phyloP scores from a whole-genome alignment of 2,888 invertebrate species.

The Idaea biselata region DNA sequence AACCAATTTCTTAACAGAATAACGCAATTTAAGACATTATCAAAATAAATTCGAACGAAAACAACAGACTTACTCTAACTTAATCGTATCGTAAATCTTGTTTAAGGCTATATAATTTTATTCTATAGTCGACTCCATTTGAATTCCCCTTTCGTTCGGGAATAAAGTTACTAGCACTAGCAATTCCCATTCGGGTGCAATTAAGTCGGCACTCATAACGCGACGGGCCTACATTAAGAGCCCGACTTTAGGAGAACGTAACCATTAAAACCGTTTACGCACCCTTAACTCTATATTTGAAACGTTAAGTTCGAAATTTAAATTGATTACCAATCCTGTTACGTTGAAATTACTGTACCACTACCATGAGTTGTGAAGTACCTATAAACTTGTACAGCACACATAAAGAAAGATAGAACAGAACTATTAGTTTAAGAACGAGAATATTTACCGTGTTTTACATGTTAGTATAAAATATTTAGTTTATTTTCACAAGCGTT shows the following conservation, averaged over 20 bases:
- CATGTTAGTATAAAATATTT: no score
- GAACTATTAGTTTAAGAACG: no score
- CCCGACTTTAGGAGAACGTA: background rate
- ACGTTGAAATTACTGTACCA: background rate
- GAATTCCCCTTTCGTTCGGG: conserved; percentile 1
- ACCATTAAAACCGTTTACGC: background rate
- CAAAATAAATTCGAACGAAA: background rate
- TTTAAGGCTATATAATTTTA: background rate
- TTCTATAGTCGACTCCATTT: background rate
- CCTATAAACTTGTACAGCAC: no score
- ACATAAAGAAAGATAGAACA: no score
- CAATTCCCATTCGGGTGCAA: background rate
- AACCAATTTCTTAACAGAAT: background rate
- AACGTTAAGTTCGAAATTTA: background rate
- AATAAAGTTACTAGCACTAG: background rate
- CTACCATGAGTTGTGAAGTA: background rate
- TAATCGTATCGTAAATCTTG: background rate
- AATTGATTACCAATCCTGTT: background rate
- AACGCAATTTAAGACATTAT: background rate
- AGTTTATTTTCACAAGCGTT: no score
- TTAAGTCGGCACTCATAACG: background rate
- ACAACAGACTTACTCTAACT: background rate
- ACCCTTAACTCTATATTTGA: conserved; percentile 1
- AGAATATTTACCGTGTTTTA: no score
- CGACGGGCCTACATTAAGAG: background rate